Conservation (phyloP, 2,113 vertebrate species). For the Erpornis zantholeuca region DNA sequence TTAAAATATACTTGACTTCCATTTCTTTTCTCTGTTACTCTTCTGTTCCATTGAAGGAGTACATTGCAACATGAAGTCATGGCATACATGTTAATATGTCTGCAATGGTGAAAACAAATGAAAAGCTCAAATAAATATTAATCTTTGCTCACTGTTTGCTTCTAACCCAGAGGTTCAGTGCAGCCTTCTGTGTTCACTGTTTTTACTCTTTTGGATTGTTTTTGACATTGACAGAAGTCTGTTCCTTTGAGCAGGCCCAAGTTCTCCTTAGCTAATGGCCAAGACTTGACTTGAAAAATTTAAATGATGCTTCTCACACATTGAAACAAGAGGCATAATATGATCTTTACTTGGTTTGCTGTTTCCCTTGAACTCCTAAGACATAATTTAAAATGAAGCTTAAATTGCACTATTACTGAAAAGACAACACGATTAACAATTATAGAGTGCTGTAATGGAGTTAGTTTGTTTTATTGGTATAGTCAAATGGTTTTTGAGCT, state of each 20-base stretch:
- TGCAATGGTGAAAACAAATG: neutral
- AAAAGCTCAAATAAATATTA: slow-evolving; percentile 20
- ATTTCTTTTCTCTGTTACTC: neutral
- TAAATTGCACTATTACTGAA: neutral
- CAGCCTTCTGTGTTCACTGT: neutral
- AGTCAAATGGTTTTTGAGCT: neutral
- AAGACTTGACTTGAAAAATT: slow-evolving; percentile 21
- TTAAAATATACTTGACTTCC: slow-evolving; percentile 13
- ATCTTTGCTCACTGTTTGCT: slow-evolving; percentile 2
- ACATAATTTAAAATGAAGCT: neutral
- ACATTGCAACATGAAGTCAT: slow-evolving; percentile 3
- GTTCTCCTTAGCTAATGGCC: neutral
- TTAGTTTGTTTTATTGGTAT: neutral
- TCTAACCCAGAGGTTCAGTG: neutral
- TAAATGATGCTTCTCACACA: neutral
- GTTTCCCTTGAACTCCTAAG: neutral
- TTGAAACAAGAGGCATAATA: slow-evolving; percentile 6
- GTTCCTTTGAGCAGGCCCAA: slow-evolving; percentile 25
- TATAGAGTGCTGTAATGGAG: neutral
- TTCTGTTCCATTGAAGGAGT: slow-evolving; percentile 9
- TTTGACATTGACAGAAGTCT: slow-evolving; percentile 36
- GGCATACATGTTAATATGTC: neutral
- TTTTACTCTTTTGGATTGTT: slow-evolving; percentile 29
- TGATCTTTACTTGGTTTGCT: neutral
- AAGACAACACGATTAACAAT: neutral